Base-by-base conservation (phyloP, 1,140 invertebrate genomes). In the Gryon sp. region DNA sequence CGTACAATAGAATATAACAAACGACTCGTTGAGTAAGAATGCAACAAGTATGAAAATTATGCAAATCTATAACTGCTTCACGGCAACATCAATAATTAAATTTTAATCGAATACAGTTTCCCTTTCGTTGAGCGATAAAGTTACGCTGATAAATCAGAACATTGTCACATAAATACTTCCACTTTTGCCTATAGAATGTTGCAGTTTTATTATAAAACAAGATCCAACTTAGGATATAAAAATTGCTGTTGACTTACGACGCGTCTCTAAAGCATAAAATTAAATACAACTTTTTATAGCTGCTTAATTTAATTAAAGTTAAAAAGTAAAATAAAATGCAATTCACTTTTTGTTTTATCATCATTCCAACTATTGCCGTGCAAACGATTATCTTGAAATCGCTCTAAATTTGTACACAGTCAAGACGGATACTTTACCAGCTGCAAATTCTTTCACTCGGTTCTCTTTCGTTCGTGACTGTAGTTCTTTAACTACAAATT, bases 231-330 rank as follows among this genome's bases (percentile, higher is more conserved):
- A 62, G 7, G 3, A 36, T 14, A 62, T 62, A 62, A 46, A 40
- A 40, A 36, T 30, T 48, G 30, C 43, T 22, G 38, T 62, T 50
- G 59, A 20, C 20, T 20, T 14, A 40, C 40, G 34, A 48, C 59
- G 45, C 12, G 45, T n/a, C 32, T n/a, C n/a, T 62, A 62, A 50
- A 50, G 20, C 30, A 19, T 40, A 38, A 50, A 63, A 63, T 50
- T 32, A 52, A 63, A 15, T 63, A 26, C 46, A 41, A 32, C n/a
- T 12, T 52, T 63, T 63, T 63, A 63, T 63, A 48, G 46, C 57
- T 43, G 22, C 22, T 43, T 63, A 52, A 50, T 52, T 36, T 50
- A 48, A 41, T 63, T 63, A 52, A 52, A 52, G 48, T 52, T 50
- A 50, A 62, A 40, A 24, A 45, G 6, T 22, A 4, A 45, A n/a